Percentiles rank a stretch among this genome's conserved stretches.
These are phyloP conservation scores for Acromyrmex echinatior DNA, from an alignment of 1,140 invertebrate genomes.

Conservation along the genomic window DNA sequence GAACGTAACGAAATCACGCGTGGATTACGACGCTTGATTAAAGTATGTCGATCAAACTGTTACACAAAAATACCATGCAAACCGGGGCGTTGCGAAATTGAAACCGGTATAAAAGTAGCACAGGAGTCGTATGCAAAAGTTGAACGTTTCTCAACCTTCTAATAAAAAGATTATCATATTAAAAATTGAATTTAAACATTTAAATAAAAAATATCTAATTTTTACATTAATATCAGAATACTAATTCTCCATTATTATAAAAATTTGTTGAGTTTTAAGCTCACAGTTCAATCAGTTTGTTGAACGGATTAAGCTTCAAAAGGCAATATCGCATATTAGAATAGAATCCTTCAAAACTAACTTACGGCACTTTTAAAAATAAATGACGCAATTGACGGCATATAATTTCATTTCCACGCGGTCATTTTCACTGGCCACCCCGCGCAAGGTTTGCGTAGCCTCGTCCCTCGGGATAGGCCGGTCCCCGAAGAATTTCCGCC, in stretches of 20 bases:
- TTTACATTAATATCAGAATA: not conserved
- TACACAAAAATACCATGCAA: not conserved
- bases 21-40: conserved; percentile 27
- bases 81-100: not conserved
- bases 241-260: not conserved
- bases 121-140: not conserved
- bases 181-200: not conserved
- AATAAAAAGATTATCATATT: not conserved
- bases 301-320: not conserved
- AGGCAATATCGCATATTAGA: not conserved
- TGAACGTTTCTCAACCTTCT: not conserved
- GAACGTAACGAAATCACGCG: conserved; percentile 20
- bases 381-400: conserved; percentile 42
- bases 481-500: conserved; percentile 83
- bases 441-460: conserved; percentile 44
- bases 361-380: conserved; percentile 38
- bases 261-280: not conserved
- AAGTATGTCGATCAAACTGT: conserved; percentile 26
- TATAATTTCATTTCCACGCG: conserved; percentile 51
- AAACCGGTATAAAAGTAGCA: conserved; percentile 32
- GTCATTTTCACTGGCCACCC: conserved; percentile 34
- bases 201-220: too few species aligned
- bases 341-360: not conserved
- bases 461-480: conserved; percentile 56
- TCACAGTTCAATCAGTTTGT: not conserved